Percentiles rank a stretch among this genome's conserved stretches.
phyloP scores from a whole-genome alignment of 2,888 invertebrate genomes.

The Morpho helenor region DNA sequence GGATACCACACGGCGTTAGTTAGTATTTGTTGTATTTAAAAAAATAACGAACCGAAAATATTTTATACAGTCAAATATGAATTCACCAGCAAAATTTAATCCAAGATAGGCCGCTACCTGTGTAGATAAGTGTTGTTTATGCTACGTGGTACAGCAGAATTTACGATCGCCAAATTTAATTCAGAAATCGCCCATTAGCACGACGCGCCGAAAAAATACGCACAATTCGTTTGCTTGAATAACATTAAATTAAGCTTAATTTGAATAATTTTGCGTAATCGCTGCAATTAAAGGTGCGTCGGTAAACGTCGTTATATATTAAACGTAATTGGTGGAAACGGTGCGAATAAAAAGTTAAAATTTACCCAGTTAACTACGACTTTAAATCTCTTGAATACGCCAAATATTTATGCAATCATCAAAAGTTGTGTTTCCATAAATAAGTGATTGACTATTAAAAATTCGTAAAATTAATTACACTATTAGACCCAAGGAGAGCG shows the following conservation, averaged over 20 bases:
- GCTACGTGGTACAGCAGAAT: conserved; percentile 51
- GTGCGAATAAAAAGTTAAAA: background rate
- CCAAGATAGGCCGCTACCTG: conserved; percentile 50
- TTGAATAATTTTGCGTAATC: conserved; percentile 72
- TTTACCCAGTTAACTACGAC: background rate
- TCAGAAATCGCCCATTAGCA: conserved; percentile 62
- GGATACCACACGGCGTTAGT: too few species aligned
- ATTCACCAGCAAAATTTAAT: conserved; percentile 41
- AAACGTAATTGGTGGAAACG: conserved; percentile 15
- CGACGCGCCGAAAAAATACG: conserved; percentile 57
- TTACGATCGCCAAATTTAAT: conserved; percentile 63
- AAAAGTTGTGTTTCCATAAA: too few species aligned
- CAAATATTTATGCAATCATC: too few species aligned
- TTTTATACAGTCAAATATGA: conserved; percentile 24
- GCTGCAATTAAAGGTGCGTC: conserved; percentile 62
- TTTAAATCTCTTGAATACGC: too few species aligned
- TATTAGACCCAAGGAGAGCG: too few species aligned
- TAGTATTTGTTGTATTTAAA: too few species aligned
- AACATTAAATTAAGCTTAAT: conserved; percentile 67
- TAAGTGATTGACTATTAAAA: too few species aligned
- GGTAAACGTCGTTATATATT: conserved; percentile 39
- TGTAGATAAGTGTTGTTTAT: conserved; percentile 66
- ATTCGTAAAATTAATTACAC: too few species aligned
- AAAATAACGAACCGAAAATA: background rate
- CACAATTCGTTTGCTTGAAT: conserved; percentile 60